Percentiles rank a stretch among this genome's conserved stretches.
These are phyloP conservation scores for Sipunculus nudus DNA, from an alignment of 2,888 invertebrate genomes.

Conservation along the genomic window DNA sequence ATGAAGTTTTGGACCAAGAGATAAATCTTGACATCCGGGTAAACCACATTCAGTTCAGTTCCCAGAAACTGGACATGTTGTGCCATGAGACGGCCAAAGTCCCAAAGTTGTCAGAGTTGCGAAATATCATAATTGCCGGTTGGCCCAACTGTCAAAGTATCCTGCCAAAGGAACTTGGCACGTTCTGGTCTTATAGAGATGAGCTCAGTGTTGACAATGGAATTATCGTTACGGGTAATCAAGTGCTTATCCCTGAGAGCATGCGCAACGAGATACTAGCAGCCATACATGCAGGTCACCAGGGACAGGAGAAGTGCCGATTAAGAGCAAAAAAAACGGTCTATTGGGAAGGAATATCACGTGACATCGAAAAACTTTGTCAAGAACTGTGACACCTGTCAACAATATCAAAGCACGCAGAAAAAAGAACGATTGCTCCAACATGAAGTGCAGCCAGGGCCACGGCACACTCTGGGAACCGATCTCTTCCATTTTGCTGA, in stretches of 20 bases:
- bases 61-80: slow-evolving; percentile 8
- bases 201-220: slow-evolving; percentile 23
- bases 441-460: slow-evolving; percentile 12
- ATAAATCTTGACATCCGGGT: slow-evolving; percentile 22
- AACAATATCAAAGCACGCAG: slow-evolving; percentile 16
- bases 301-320: slow-evolving; percentile 20
- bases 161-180: slow-evolving; percentile 6
- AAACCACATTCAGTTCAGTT: slow-evolving; percentile 3
- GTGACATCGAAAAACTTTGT: slow-evolving; percentile 17
- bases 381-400: slow-evolving; percentile 12
- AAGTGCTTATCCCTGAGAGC: slow-evolving; percentile 17
- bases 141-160: too few species aligned
- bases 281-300: slow-evolving; percentile 22
- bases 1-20: slow-evolving; percentile 4
- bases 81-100: slow-evolving; percentile 3
- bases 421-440: slow-evolving; percentile 6
- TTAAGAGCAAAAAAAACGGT: slow-evolving; percentile 16
- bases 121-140: slow-evolving; percentile 12
- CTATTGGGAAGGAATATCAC: slow-evolving; percentile 27
- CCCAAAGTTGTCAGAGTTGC: slow-evolving; percentile 13
- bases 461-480: slow-evolving; percentile 24
- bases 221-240: slow-evolving; percentile 26
- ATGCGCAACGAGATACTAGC: slow-evolving; percentile 12
- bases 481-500: slow-evolving; percentile 21
- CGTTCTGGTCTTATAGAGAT: slow-evolving; percentile 26